These are phyloP conservation scores for Oncopodura yosiiana DNA, from an alignment of 1,140 invertebrate genomes.

Conservation along the genomic window DNA sequence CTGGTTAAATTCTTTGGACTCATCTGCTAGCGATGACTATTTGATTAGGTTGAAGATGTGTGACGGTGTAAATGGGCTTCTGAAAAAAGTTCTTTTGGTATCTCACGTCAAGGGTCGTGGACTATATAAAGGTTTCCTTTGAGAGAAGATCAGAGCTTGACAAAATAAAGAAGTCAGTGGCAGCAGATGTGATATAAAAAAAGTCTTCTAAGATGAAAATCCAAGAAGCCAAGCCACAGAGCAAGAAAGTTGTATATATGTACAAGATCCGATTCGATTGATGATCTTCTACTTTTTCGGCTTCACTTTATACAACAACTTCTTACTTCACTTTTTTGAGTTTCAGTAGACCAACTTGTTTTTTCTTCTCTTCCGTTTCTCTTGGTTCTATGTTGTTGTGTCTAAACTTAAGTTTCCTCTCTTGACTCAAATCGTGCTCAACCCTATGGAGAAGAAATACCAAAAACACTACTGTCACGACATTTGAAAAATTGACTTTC, in stretches of 20 bases:
- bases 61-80: not conserved
- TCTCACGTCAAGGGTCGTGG: not conserved
- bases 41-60: not conserved
- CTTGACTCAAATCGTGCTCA: not conserved
- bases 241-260: not conserved
- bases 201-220: not conserved
- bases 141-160: slow-evolving; percentile 2
- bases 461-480: slow-evolving; percentile 18
- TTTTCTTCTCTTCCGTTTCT: slow-evolving; percentile 2
- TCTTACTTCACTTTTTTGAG: slow-evolving; percentile 8
- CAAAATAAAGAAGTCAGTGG: not conserved
- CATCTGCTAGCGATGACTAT: too few relatives aligned
- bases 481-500: slow-evolving; percentile 30
- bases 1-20: not conserved
- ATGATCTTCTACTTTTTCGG: slow-evolving; percentile 12
- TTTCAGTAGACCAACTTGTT: not conserved
- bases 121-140: not conserved
- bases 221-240: too few relatives aligned
- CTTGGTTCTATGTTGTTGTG: too few relatives aligned
- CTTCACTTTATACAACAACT: not conserved
- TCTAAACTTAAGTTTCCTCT: too few relatives aligned
- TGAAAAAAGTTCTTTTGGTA: not conserved
- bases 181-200: not conserved
- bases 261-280: slow-evolving; percentile 5
- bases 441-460: slow-evolving; percentile 28